Base-by-base conservation (phyloP, 1,140 invertebrate genomes). In the Zaprionus lachaisei region DNA sequence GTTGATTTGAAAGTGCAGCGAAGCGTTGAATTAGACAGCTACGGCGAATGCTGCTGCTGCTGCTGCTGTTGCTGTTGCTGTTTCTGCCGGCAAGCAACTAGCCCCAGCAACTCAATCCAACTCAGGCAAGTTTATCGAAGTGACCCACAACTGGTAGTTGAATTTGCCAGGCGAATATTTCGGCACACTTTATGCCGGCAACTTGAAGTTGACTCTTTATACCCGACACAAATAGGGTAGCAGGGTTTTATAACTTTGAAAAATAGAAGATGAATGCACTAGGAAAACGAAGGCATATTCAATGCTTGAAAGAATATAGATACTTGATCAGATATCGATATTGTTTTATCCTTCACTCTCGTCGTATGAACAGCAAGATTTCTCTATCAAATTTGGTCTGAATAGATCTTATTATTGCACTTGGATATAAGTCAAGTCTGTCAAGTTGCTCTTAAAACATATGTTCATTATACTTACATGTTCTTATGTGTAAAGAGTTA, bases 1-100 rank as follows among this genome's bases (percentile, higher is more conserved):
- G 85, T 89, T 89, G 85, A 89, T 89, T 89, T 89, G 85, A 90
- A 89, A 90, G 80, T 82, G 81, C 85, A 90, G 57, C 85, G 81
- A 90, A 85, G 85, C 85, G 86, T 85, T 90, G 85, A 85, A 90
- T 90, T 90, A 90, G 85, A 58, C 64, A 89, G 77, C 86, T 62
- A 72, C 78, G 78, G 63, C 69, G 34, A 61, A n/a, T n/a, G n/a
- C 38, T 51, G 55, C 60, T 37, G 20, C 28, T 4, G 70, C 41
- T 60, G 34, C 60, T 20, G 26, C 6, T 28, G 26, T 6, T 51
- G 54, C 60, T 37, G 20, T 20, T 20, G 20, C 22, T 4, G 69
- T 38, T 60, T 24, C 60, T 20, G 37, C 38, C 24, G 24, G 54
- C 61, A 54, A 66, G 31, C 38, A 26, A 41, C 17, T 4, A 75